phyloP scores from a whole-genome alignment of 2,797 vertebrate species.

The Sebastiscus tertius region DNA sequence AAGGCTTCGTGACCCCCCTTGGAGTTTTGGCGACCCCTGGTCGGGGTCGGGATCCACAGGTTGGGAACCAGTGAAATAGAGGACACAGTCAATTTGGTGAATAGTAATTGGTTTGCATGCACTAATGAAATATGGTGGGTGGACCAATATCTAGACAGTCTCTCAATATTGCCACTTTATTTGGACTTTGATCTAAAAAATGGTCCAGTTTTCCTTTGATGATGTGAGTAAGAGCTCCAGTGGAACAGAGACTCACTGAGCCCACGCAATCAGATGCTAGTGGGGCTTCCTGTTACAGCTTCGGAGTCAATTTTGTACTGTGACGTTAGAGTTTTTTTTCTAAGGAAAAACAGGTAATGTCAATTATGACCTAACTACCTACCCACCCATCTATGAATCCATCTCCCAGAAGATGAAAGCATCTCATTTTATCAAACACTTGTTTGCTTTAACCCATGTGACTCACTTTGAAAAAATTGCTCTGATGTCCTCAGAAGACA shows the following conservation, averaged over 20 bases:
- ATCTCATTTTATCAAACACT: neutral
- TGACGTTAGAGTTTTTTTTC: neutral
- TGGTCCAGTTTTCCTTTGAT: neutral
- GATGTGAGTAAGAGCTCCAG: neutral
- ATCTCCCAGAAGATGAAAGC: neutral
- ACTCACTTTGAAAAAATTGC: neutral
- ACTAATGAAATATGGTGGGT: neutral
- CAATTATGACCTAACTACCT: neutral
- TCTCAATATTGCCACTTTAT: constrained; percentile 4
- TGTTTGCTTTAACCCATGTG: neutral
- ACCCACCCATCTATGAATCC: neutral
- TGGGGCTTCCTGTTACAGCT: neutral
- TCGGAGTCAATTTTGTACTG: neutral
- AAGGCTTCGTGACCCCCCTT: too few species aligned
- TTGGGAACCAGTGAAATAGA: neutral
- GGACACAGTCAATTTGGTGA: neutral
- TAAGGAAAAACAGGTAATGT: neutral
- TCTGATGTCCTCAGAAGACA: neutral
- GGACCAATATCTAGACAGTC: neutral
- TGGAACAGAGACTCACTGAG: neutral
- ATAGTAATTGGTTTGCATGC: neutral
- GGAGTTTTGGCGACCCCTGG: too few species aligned
- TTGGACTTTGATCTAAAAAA: constrained; percentile 19
- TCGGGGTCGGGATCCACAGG: too few species aligned
- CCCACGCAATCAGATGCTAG: neutral